Evolutionary conservation across 2,888 invertebrate genomes (phyloP).

Genomic region (Drosophila anceps): DNA sequence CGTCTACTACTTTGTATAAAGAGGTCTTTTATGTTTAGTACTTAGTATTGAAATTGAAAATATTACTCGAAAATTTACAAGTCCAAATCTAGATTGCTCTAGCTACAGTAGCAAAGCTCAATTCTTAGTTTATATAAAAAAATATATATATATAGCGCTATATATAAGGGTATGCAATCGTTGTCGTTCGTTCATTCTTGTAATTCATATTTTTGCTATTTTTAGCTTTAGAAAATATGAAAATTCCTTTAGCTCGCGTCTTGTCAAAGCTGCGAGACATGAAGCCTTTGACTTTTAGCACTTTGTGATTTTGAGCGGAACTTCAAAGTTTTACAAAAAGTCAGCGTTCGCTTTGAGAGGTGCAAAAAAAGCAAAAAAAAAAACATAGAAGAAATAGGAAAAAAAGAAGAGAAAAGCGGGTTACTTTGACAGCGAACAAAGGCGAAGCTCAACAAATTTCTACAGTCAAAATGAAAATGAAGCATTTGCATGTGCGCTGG

Average conservation of each 20-base stretch:
- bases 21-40: no score
- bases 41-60: no score
- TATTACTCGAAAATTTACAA: no score
- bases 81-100: no score
- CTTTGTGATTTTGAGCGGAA: constrained; percentile 56
- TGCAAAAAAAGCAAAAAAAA: constrained; percentile 17
- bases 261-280: constrained; percentile 49
- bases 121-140: no score
- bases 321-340: constrained; percentile 58
- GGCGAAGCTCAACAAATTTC: constrained; percentile 43
- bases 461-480: constrained; percentile 43
- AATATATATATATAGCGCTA: no score
- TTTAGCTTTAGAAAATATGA: constrained; percentile 29
- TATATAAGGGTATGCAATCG: background rate
- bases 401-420: constrained; percentile 11
- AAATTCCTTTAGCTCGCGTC: constrained; percentile 36
- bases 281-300: constrained; percentile 51
- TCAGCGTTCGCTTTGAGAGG: constrained; percentile 36
- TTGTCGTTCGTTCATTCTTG: background rate
- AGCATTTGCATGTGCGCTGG: constrained; percentile 16
- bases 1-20: no score
- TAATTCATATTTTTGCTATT: background rate
- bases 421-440: constrained; percentile 48
- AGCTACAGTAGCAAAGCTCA: no score
- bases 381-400: constrained; percentile 15